A percentile compares a stretch with the other conserved stretches of the same genome.
phyloP scores from a whole-genome alignment of 2,113 vertebrate genomes.

The Anser cygnoides region DNA sequence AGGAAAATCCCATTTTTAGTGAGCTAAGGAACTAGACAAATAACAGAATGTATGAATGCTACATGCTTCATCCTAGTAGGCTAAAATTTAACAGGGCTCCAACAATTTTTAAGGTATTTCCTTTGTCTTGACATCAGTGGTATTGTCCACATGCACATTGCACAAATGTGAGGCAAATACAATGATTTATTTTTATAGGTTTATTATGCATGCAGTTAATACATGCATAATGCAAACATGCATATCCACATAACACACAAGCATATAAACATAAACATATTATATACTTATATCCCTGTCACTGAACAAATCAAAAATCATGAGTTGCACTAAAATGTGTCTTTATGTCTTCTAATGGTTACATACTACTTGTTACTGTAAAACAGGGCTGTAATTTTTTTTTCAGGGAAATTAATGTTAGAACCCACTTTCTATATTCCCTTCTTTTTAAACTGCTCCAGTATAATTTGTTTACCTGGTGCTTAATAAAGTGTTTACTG shows the following conservation, averaged over 20 bases:
- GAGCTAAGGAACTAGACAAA: conserved; percentile 26
- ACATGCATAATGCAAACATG: conserved; percentile 38
- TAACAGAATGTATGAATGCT: conserved; percentile 26
- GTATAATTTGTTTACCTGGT: background rate
- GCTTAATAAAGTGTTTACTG: background rate
- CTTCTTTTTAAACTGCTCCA: background rate
- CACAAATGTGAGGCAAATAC: background rate
- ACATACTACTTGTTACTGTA: background rate
- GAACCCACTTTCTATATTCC: background rate
- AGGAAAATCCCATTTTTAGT: conserved; percentile 23
- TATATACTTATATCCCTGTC: background rate
- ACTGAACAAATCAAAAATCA: background rate
- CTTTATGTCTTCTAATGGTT: background rate
- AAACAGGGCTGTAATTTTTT: background rate
- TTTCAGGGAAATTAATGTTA: conserved; percentile 18
- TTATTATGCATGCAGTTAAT: conserved; percentile 48
- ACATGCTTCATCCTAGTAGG: background rate
- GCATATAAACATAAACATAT: background rate
- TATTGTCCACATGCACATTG: background rate
- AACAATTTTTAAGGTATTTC: background rate
- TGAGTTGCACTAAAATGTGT: background rate
- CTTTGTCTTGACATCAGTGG: conserved; percentile 19
- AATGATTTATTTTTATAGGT: conserved; percentile 30
- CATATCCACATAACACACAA: background rate
- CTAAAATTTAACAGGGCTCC: conserved; percentile 4